Evolutionary conservation across 2,113 vertebrate genomes (phyloP).

Genomic region (Narcine bancroftii): DNA sequence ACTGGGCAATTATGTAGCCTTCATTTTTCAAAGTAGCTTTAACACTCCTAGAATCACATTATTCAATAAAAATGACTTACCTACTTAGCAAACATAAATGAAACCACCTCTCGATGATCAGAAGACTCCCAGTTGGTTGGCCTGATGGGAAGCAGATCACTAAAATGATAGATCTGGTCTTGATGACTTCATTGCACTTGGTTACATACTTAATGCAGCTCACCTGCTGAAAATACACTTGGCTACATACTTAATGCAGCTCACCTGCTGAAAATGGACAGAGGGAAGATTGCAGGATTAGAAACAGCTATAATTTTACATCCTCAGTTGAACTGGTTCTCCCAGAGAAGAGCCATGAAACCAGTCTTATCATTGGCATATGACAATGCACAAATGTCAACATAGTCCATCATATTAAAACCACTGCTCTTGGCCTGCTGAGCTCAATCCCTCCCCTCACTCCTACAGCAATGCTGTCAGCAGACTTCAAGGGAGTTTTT

Average conservation of each 20-base stretch:
- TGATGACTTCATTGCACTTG: neutral
- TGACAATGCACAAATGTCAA: neutral
- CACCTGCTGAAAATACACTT: neutral
- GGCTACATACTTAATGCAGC: neutral
- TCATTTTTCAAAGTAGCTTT: neutral
- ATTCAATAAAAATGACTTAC: neutral
- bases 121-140: neutral
- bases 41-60: neutral
- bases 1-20: neutral
- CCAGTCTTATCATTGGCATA: too few relatives aligned
- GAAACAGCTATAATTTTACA: neutral
- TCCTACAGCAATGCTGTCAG: neutral
- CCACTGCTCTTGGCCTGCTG: too few relatives aligned
- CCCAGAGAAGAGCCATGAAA: neutral
- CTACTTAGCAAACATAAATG: neutral
- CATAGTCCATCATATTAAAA: neutral
- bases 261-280: neutral
- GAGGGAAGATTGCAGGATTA: neutral
- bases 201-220: neutral
- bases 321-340: neutral
- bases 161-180: neutral
- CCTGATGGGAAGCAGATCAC: neutral
- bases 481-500: neutral
- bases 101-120: neutral
- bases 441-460: too few relatives aligned